phyloP scores from a whole-genome alignment of 2,888 invertebrate genomes.

The Ramazzottius varieornatus region DNA sequence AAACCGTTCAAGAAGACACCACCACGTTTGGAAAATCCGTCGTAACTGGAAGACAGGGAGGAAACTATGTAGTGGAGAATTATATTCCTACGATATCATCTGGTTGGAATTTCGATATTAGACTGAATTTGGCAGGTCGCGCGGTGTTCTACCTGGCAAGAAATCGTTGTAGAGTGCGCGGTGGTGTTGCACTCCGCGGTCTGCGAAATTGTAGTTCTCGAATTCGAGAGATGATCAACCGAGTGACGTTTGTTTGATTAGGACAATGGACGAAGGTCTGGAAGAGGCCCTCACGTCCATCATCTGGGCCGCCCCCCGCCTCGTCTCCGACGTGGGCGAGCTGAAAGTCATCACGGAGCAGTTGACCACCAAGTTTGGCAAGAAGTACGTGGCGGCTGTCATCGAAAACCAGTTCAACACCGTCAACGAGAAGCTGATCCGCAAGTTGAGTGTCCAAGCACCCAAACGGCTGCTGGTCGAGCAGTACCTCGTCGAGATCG shows the following conservation, averaged over 20 bases:
- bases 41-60: not conserved
- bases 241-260: too few relatives aligned
- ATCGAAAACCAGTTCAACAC: slow-evolving; percentile 49
- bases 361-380: slow-evolving; percentile 69
- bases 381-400: slow-evolving; percentile 52
- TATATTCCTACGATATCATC: not conserved
- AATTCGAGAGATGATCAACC: too few relatives aligned
- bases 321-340: slow-evolving; percentile 39
- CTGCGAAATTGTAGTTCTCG: too few relatives aligned
- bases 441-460: slow-evolving; percentile 72
- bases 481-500: slow-evolving; percentile 77
- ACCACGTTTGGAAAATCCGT: too few relatives aligned
- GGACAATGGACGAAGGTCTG: slow-evolving; percentile 63
- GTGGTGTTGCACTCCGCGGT: too few relatives aligned
- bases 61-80: not conserved
- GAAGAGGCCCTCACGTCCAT: slow-evolving; percentile 79
- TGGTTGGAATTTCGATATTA: not conserved
- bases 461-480: slow-evolving; percentile 85
- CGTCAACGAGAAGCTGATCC: slow-evolving; percentile 67
- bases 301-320: slow-evolving; percentile 85
- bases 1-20: not conserved
- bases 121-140: too few relatives aligned
- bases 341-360: slow-evolving; percentile 56
- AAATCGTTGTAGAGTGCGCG: not conserved
- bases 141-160: too few relatives aligned